Conservation (phyloP, 1,140 invertebrate genomes). For the Solen grandis region DNA sequence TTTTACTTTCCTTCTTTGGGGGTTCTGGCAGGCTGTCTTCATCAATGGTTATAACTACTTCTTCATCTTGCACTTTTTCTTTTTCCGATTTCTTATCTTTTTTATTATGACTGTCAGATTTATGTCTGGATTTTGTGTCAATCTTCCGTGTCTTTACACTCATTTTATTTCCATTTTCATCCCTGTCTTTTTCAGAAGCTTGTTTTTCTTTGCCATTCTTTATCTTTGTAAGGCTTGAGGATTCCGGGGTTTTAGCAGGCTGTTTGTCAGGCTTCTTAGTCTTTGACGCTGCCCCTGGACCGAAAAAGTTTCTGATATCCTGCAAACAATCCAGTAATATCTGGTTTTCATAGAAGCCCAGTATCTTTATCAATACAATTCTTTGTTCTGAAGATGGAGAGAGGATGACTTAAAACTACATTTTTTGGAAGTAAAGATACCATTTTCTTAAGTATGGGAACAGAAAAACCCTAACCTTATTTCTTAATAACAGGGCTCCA, state of each 20-base stretch:
- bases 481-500: no score
- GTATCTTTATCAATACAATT: no score
- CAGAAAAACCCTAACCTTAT: no score
- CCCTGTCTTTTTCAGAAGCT: conserved; percentile 24
- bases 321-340: no score
- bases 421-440: no score
- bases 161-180: conserved; percentile 42
- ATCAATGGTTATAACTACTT: conserved; percentile 23
- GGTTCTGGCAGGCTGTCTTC: conserved; percentile 14
- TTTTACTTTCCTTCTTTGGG: conserved; percentile 27
- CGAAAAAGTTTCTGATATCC: conserved; percentile 69
- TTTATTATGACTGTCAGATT: conserved; percentile 10
- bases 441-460: no score
- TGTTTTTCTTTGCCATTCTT: conserved; percentile 52
- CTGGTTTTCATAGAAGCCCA: no score
- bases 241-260: neutral
- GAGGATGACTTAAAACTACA: no score
- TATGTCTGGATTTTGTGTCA: conserved; percentile 21
- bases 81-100: conserved; percentile 24
- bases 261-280: neutral
- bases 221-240: conserved; percentile 50
- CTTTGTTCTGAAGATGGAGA: no score
- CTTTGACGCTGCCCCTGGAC: conserved; percentile 33
- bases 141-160: neutral
- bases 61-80: neutral